Conservation (phyloP, 1,140 invertebrate species). For the Zaprionus nigranus region DNA sequence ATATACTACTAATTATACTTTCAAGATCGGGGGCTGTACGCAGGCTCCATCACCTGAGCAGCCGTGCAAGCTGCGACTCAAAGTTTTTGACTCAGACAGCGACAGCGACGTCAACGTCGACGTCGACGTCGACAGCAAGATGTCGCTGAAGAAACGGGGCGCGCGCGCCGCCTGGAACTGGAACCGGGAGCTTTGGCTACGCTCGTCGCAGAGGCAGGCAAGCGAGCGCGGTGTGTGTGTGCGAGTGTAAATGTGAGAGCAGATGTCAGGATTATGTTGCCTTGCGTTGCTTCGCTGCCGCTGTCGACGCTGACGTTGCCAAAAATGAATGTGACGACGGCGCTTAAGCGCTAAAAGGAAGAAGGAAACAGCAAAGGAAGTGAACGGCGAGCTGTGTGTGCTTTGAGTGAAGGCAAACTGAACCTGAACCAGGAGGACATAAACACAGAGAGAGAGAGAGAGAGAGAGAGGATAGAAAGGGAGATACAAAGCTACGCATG, state of each 20-base stretch:
- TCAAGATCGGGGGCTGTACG: conserved; percentile 9
- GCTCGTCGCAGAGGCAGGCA: conserved; percentile 4
- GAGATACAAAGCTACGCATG: neutral
- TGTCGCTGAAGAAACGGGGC: conserved; percentile 1
- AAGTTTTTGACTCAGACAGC: conserved; percentile 15
- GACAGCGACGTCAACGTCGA: neutral
- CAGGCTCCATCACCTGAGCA: neutral
- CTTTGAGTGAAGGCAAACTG: conserved; percentile 28
- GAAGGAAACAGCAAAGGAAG: conserved; percentile 77
- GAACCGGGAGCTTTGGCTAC: conserved; percentile 44
- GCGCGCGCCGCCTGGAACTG: conserved; percentile 30
- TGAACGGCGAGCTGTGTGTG: conserved; percentile 50
- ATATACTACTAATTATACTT: neutral
- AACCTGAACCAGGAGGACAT: conserved; percentile 15
- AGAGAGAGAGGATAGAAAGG: neutral
- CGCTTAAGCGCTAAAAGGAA: conserved; percentile 71
- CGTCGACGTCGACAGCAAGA: neutral
- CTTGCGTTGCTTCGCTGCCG: conserved; percentile 31
- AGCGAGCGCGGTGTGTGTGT: conserved; percentile 13
- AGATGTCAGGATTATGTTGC: conserved; percentile 52
- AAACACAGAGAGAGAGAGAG: neutral
- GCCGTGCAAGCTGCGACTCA: neutral
- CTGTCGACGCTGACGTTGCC: conserved; percentile 44
- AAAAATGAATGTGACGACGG: conserved; percentile 53
- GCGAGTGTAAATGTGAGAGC: conserved; percentile 33